phyloP scores from a whole-genome alignment of 2,888 invertebrate genomes.

The Melinaea marsaeus region DNA sequence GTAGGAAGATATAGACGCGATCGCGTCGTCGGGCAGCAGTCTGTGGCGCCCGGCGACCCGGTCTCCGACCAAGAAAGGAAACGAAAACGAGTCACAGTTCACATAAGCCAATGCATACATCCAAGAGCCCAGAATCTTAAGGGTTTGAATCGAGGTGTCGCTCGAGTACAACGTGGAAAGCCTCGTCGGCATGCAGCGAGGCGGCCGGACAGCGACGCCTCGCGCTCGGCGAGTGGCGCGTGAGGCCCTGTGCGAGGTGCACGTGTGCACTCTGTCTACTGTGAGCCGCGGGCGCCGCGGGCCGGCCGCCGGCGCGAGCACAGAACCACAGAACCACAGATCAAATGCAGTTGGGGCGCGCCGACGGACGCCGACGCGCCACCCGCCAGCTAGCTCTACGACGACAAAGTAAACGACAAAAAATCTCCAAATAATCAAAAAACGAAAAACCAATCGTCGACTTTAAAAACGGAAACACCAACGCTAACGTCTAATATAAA shows the following conservation, averaged over 20 bases:
- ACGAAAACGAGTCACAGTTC: slow-evolving; percentile 78
- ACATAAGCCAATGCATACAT: slow-evolving; percentile 79
- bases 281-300: slow-evolving; percentile 35
- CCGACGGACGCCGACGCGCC: slow-evolving; percentile 61
- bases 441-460: slow-evolving; percentile 70
- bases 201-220: slow-evolving; percentile 57
- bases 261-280: slow-evolving; percentile 33
- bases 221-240: slow-evolving; percentile 31
- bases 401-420: slow-evolving; percentile 73
- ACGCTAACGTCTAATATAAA: slow-evolving; percentile 77
- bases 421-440: slow-evolving; percentile 54
- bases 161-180: slow-evolving; percentile 74
- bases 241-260: slow-evolving; percentile 35
- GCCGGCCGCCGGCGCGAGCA: slow-evolving; percentile 61
- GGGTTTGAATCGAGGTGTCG: slow-evolving; percentile 75
- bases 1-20: slow-evolving; percentile 72
- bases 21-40: slow-evolving; percentile 61
- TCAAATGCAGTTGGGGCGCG: slow-evolving; percentile 75
- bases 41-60: slow-evolving; percentile 58
- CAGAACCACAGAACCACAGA: slow-evolving; percentile 71
- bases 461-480: slow-evolving; percentile 74
- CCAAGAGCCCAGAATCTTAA: slow-evolving; percentile 79
- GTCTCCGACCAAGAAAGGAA: slow-evolving; percentile 75
- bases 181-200: slow-evolving; percentile 74
- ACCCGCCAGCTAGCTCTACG: slow-evolving; percentile 74